phyloP scores from a whole-genome alignment of 2,888 invertebrate species.

The Agrochola macilenta region DNA sequence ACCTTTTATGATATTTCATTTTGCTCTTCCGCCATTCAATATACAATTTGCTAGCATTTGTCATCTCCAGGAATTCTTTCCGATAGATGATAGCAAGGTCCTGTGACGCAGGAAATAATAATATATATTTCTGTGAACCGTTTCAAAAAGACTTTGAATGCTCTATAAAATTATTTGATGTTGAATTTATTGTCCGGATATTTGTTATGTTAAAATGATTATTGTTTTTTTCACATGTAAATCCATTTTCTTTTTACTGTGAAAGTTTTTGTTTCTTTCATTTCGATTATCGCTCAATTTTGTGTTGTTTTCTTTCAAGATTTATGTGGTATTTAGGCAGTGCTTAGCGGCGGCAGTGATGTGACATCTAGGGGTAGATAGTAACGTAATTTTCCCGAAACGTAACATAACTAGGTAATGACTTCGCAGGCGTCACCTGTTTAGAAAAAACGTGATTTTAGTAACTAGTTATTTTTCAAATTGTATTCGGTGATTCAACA shows the following conservation, averaged over 20 bases:
- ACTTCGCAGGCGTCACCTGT: no score
- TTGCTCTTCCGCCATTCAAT: conserved; percentile 28
- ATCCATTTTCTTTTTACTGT: no score
- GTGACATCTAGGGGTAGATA: no score
- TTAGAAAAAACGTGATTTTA: no score
- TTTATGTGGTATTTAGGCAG: no score
- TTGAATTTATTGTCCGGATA: neutral
- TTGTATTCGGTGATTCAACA: no score
- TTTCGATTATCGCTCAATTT: neutral
- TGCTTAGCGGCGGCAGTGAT: neutral
- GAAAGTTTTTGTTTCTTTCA: neutral
- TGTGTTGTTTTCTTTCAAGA: neutral
- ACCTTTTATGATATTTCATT: conserved; percentile 29
- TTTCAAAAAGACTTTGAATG: conserved; percentile 1
- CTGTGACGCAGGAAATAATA: conserved; percentile 14
- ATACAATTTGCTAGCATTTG: conserved; percentile 47
- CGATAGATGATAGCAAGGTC: neutral
- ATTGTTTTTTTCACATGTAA: neutral
- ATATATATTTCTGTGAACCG: conserved; percentile 7
- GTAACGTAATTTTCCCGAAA: no score
- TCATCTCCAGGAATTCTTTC: conserved; percentile 24
- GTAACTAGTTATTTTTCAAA: no score
- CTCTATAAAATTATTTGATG: neutral
- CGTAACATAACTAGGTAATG: no score
- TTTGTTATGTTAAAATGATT: neutral